Percentiles rank a stretch among this genome's conserved stretches.
These are phyloP conservation scores for Cheilosia impressa DNA, from an alignment of 2,888 invertebrate genomes.

Conservation along the genomic window DNA sequence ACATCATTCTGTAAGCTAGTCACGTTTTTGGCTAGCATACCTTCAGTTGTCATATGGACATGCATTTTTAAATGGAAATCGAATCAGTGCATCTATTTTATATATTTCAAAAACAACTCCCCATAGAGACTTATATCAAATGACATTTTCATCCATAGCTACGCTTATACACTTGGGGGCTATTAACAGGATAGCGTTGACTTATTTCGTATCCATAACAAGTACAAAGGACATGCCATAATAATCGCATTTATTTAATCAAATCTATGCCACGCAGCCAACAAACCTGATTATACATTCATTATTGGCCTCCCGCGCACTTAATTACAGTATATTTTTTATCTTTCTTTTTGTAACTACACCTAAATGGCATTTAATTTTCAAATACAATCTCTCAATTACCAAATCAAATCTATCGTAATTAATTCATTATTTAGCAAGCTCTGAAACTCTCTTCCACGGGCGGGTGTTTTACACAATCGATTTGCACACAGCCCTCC, in stretches of 20 bases:
- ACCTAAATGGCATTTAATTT: not conserved
- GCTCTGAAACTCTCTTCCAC: not conserved
- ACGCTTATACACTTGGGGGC: no score
- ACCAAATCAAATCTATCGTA: slow-evolving; percentile 3
- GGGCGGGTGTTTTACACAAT: not conserved
- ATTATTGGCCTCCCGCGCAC: not conserved
- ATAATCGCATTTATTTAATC: not conserved
- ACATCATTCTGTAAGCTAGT: no score
- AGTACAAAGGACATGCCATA: not conserved
- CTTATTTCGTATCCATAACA: not conserved
- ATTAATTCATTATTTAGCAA: slow-evolving; percentile 6
- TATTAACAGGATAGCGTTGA: no score
- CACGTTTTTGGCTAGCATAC: no score
- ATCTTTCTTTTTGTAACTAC: no score
- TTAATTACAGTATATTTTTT: not conserved
- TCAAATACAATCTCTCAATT: slow-evolving; percentile 8
- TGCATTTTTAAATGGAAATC: no score
- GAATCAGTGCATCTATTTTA: no score
- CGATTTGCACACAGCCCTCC: not conserved
- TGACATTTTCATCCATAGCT: no score
- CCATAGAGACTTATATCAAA: no score
- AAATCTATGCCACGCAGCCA: not conserved
- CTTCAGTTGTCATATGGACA: no score
- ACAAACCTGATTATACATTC: not conserved
- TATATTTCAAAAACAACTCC: no score